Evolutionary conservation across 2,113 vertebrate species (phyloP), one percentile per base, ranked within the genome.

Genomic region (Galbula dea): DNA sequence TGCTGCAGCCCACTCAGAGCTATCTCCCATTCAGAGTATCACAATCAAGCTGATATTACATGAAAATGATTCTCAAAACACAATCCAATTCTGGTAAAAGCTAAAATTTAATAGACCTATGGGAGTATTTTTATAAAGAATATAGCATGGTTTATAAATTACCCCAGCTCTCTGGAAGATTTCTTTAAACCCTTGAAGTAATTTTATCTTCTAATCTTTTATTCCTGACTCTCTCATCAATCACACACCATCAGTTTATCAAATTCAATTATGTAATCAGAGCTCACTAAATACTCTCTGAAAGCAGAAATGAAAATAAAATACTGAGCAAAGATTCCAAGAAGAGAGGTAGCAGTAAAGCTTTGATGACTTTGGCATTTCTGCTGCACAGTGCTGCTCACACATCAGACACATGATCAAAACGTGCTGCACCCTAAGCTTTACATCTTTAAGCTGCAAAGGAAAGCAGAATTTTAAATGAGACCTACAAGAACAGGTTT

Each of bases 181-280:
- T 96, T 93, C 75, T 83, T 96, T 95, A 95, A 96, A 84, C 55
- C 36, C 77, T 84, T 84, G 36, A 92, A 96, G 75, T 82, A 94
- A 95, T 89, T 94, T 87, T 91, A 94, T 88, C 77, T 66, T 61
- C 59, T 92, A 78, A 93, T 94, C 89, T 83, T 89, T 94, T 91
- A 90, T 69, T 93, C 95, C 77, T 89, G 82, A 90, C 86, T 93
- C 92, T 78, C 86, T 92, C 89, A 93, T 91, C 92, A 90, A 90
- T 87, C 71, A 91, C 52, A 75, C 54, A 62, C 54, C 87, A 93
- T 89, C 94, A 76, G 52, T 93, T 95, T 96, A 86, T 89, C 93
- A 95, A 94, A 95, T 93, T 92, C 89, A 95, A 96, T 95, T 96
- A 96, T 29, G 27, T 76, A 96, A 94, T 96, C 93, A 94, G 92